These are phyloP conservation scores for Platynereis dumerilii DNA, from an alignment of 2,888 invertebrate genomes.

Conservation along the genomic window DNA sequence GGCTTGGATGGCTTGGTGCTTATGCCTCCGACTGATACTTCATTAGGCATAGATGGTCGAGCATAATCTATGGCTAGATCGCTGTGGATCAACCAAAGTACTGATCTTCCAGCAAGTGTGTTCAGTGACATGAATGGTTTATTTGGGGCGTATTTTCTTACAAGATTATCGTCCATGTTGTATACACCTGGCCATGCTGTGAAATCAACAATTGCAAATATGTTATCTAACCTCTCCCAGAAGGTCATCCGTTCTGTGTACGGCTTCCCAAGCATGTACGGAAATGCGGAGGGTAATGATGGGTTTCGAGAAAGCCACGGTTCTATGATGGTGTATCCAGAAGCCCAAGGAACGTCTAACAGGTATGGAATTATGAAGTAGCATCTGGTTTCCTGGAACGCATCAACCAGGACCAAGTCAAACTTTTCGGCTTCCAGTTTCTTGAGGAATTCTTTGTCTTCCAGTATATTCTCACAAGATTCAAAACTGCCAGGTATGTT, in stretches of 20 bases:
- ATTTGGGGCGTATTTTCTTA: neutral
- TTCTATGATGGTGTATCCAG: neutral
- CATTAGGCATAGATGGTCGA: constrained; percentile 6
- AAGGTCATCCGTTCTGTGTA: neutral
- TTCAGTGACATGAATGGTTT: neutral
- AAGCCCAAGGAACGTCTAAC: neutral
- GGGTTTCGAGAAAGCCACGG: constrained; percentile 5
- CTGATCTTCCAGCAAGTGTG: neutral
- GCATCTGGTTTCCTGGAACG: neutral
- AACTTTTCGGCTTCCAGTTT: neutral
- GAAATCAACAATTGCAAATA: neutral
- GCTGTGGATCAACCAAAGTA: neutral
- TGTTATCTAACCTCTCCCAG: neutral
- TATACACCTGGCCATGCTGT: neutral
- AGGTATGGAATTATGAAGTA: neutral
- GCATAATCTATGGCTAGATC: neutral
- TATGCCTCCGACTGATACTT: neutral
- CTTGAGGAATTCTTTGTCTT: neutral
- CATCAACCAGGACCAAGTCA: neutral
- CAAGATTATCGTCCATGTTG: neutral
- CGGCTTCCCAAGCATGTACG: neutral
- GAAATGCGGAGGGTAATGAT: neutral
- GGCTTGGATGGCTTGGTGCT: neutral
- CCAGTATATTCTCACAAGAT: neutral
- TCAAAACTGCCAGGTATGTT: neutral